A percentile compares a stretch with the other conserved stretches of the same genome.
These are phyloP conservation scores for Anoura caudifer DNA, from an alignment of 2,113 vertebrate genomes.

Conservation along the genomic window DNA sequence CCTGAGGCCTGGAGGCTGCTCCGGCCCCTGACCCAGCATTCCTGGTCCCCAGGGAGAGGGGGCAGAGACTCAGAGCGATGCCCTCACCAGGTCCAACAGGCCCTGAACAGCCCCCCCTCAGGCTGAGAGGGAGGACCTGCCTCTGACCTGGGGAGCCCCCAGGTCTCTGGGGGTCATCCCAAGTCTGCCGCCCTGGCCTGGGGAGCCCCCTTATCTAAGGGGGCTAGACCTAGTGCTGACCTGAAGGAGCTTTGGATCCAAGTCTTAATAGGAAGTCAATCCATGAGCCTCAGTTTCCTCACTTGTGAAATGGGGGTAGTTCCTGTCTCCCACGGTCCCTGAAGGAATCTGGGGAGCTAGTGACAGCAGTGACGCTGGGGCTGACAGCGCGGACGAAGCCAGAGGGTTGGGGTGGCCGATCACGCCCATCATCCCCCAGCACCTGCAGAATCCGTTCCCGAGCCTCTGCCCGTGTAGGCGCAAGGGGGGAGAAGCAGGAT, in stretches of 20 bases:
- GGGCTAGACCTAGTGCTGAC: fast-evolving
- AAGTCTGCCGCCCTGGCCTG: not conserved
- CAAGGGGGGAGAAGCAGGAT: not conserved
- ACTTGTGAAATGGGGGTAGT: not conserved
- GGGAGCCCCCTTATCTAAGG: not conserved
- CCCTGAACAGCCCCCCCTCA: not conserved
- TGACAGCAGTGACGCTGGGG: not conserved
- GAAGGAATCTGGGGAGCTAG: not conserved
- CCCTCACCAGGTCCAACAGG: fast-evolving
- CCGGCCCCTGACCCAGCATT: constrained; percentile 3
- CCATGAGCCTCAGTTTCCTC: not conserved
- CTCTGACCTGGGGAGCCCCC: not conserved
- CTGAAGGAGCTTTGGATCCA: not conserved
- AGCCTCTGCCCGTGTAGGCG: too few relatives aligned
- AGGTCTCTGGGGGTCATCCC: not conserved
- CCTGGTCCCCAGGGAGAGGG: not conserved
- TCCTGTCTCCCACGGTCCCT: not conserved
- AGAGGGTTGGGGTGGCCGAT: not conserved
- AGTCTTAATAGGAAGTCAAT: not conserved
- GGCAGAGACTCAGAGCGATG: not conserved
- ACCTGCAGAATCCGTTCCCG: not conserved
- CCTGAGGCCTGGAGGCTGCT: not conserved
- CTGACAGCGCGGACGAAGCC: not conserved
- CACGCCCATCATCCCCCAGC: not conserved
- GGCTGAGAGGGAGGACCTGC: not conserved